These are phyloP conservation scores for Otolemur garnettii DNA, from an alignment of 2,113 vertebrate genomes.

Conservation along the genomic window DNA sequence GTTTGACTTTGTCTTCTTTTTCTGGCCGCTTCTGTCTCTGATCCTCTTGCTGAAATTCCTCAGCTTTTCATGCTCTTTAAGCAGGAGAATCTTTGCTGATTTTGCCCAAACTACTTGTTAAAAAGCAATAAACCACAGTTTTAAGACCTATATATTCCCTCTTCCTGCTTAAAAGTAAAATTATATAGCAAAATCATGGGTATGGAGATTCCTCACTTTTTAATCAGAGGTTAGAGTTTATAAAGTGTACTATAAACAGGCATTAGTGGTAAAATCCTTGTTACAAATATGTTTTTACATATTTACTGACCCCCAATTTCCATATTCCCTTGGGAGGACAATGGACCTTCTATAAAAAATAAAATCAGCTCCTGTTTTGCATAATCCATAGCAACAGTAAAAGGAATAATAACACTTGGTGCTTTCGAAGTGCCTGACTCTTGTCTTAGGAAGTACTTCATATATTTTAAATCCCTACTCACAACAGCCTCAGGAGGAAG, in stretches of 20 bases:
- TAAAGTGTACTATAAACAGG: not conserved
- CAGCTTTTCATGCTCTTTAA: not conserved
- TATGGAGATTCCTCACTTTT: not conserved
- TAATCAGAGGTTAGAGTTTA: slow-evolving; percentile 3
- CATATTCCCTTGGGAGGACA: not conserved
- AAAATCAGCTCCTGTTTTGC: not conserved
- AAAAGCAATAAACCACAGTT: slow-evolving; percentile 31
- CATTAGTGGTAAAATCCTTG: slow-evolving; percentile 8
- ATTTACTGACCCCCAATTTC: not conserved
- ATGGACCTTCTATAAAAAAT: not conserved
- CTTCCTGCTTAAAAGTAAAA: not conserved
- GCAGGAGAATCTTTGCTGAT: not conserved
- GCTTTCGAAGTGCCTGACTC: not conserved
- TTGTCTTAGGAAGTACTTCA: not conserved
- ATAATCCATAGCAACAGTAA: not conserved
- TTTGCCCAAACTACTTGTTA: slow-evolving; percentile 47
- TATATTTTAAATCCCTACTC: not conserved
- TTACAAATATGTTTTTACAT: not conserved
- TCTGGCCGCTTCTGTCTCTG: not conserved
- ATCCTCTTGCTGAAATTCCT: not conserved
- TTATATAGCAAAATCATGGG: not conserved
- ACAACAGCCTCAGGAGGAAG: not conserved
- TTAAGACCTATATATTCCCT: not conserved
- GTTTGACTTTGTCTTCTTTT: not conserved
- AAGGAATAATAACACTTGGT: not conserved